phyloP scores from a whole-genome alignment of 92 coral and sea anemone genomes.

The Chrysogorgia sp. region DNA sequence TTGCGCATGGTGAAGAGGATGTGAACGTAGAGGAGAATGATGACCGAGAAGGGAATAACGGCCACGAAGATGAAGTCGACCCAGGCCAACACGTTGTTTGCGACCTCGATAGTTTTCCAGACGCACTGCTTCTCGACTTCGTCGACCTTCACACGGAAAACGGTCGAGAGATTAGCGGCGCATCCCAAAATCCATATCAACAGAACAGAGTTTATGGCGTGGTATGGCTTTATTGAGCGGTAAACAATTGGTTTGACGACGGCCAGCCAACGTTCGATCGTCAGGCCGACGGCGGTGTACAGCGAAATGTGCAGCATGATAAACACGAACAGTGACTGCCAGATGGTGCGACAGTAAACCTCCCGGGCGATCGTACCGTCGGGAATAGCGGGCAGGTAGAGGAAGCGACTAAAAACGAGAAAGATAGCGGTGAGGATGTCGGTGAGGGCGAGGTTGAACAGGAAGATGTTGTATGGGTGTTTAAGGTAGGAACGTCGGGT shows the following conservation, averaged over 20 bases:
- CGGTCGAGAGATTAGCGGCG: neutral
- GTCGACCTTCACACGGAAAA: conserved; percentile 3
- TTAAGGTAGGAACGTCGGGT: conserved; percentile 57
- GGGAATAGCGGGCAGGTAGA: conserved; percentile 60
- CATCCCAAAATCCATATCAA: conserved; percentile 1
- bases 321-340: conserved; percentile 21
- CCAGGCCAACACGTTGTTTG: neutral
- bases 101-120: neutral
- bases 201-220: conserved; percentile 1
- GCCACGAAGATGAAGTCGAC: conserved; percentile 13
- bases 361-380: conserved; percentile 51
- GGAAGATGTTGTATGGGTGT: conserved; percentile 73
- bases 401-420: conserved; percentile 65
- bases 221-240: neutral
- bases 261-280: conserved; percentile 37
- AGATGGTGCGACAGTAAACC: conserved; percentile 66
- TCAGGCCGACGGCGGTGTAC: conserved; percentile 1
- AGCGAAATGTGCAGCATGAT: neutral
- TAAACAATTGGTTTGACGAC: conserved; percentile 31
- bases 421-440: conserved; percentile 74
- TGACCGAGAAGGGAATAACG: neutral
- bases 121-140: neutral
- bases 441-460: conserved; percentile 72
- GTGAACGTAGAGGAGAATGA: conserved; percentile 17
- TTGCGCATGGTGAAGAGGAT: neutral